These are phyloP conservation scores for Varecia variegata DNA, from an alignment of 2,797 vertebrate genomes.

Conservation along the genomic window DNA sequence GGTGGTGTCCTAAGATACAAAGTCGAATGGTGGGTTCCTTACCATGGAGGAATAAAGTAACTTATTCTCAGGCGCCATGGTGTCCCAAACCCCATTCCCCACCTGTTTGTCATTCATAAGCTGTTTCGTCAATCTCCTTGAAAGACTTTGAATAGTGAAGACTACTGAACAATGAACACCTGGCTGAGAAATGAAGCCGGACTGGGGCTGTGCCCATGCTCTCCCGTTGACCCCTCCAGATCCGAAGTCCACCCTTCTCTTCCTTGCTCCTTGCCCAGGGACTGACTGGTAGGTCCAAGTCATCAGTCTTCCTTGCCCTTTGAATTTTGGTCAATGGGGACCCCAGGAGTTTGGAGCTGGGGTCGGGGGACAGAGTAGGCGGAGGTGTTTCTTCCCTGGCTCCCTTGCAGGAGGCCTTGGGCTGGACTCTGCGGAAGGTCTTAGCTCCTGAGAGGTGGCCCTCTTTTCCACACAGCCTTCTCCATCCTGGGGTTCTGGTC, in stretches of 20 bases:
- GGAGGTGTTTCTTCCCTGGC: background rate
- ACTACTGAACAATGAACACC: background rate
- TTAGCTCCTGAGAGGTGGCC: background rate
- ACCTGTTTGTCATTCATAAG: background rate
- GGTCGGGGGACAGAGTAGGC: too few relatives aligned
- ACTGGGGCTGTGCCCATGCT: fast-evolving
- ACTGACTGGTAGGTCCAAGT: background rate
- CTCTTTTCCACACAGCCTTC: background rate
- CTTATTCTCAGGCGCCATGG: background rate
- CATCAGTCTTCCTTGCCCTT: background rate
- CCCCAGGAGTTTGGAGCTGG: background rate
- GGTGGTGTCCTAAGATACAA: background rate
- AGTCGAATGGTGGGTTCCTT: background rate
- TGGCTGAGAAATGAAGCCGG: background rate
- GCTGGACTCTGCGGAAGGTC: background rate
- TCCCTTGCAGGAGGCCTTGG: background rate
- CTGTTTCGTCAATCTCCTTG: background rate
- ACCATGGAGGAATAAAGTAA: background rate
- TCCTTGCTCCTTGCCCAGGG: background rate
- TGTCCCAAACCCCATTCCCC: too few relatives aligned
- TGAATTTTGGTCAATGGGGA: background rate
- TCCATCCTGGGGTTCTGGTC: background rate
- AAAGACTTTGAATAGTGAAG: background rate
- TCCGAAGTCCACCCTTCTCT: background rate
- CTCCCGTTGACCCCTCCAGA: background rate